Evolutionary conservation across 2,113 vertebrate genomes (phyloP).

Genomic region (Chrysemys picta): DNA sequence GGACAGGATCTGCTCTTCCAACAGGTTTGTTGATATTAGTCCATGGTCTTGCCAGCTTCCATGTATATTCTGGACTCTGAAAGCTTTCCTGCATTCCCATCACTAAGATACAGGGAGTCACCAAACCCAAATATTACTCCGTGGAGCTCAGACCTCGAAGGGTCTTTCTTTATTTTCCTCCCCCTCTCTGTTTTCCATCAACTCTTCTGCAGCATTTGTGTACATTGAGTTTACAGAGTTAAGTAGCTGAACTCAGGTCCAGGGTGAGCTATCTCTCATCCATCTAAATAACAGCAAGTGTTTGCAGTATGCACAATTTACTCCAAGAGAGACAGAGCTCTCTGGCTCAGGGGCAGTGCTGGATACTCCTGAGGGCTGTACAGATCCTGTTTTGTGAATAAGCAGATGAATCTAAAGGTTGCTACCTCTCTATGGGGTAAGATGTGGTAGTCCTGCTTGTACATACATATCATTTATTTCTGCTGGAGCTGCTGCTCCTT

Average conservation of each 20-base stretch:
- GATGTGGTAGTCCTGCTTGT: neutral
- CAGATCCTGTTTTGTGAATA: neutral
- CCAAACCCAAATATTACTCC: constrained; percentile 72
- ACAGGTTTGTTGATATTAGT: constrained; percentile 75
- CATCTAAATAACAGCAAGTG: constrained; percentile 19
- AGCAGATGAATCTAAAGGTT: neutral
- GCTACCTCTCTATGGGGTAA: neutral
- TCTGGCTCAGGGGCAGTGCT: neutral
- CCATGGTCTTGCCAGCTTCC: constrained; percentile 60
- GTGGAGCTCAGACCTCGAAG: constrained; percentile 67
- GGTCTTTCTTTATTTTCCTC: constrained; percentile 56
- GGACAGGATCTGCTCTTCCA: constrained; percentile 71
- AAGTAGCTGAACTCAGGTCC: neutral
- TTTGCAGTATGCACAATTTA: neutral
- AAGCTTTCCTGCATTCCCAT: constrained; percentile 71
- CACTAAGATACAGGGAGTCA: constrained; percentile 69
- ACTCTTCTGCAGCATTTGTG: constrained; percentile 22
- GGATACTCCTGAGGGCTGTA: neutral
- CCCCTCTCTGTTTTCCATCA: constrained; percentile 59
- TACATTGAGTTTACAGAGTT: neutral
- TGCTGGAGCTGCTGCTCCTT: neutral
- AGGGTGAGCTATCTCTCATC: constrained; percentile 47
- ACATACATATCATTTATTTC: neutral
- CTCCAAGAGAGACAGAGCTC: neutral
- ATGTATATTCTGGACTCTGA: constrained; percentile 69